A percentile compares a stretch with the other conserved stretches of the same genome.
Evolutionary conservation across 2,113 vertebrate species (phyloP).

Genomic region (Electrona antarctica): DNA sequence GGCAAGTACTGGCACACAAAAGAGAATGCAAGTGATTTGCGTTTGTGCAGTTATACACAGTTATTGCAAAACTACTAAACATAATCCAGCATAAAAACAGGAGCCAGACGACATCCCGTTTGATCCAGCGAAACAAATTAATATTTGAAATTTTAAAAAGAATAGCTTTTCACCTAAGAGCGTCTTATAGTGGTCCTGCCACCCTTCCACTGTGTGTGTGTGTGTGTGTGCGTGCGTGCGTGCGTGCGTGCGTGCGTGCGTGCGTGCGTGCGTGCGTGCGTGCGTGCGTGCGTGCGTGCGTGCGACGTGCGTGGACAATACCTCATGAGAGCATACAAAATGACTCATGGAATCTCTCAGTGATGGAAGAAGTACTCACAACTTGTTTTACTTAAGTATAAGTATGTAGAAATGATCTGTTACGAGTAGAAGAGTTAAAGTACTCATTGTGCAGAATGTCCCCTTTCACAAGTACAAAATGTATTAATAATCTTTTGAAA

Average conservation of each 20-base stretch:
- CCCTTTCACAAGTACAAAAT: too few relatives aligned
- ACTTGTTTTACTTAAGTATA: not conserved
- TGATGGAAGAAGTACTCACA: not conserved
- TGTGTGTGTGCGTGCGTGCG: too few relatives aligned
- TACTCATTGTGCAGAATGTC: too few relatives aligned
- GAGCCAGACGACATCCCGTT: constrained; percentile 59
- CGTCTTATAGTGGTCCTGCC: constrained; percentile 40
- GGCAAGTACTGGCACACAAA: constrained; percentile 32
- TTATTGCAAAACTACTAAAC: constrained; percentile 55
- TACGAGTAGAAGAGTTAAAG: not conserved
- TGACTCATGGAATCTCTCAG: constrained; percentile 9
- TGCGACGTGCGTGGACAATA: constrained; percentile 46
- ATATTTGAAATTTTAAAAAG: constrained; percentile 54
- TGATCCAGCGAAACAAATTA: constrained; percentile 58
- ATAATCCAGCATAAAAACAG: constrained; percentile 52
- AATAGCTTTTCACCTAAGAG: constrained; percentile 65
- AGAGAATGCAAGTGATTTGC: constrained; percentile 47
- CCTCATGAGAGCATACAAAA: constrained; percentile 50
- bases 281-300: not conserved
- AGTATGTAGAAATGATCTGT: not conserved
- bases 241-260: too few relatives aligned
- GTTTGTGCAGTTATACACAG: constrained; percentile 39
- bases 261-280: too few relatives aligned
- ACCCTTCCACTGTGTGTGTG: not conserved
- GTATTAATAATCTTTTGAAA: too few relatives aligned